A percentile compares a stretch with the other conserved stretches of the same genome.
Conservation (phyloP, 2,113 vertebrate genomes). For the Myiozetetes cayanensis region DNA sequence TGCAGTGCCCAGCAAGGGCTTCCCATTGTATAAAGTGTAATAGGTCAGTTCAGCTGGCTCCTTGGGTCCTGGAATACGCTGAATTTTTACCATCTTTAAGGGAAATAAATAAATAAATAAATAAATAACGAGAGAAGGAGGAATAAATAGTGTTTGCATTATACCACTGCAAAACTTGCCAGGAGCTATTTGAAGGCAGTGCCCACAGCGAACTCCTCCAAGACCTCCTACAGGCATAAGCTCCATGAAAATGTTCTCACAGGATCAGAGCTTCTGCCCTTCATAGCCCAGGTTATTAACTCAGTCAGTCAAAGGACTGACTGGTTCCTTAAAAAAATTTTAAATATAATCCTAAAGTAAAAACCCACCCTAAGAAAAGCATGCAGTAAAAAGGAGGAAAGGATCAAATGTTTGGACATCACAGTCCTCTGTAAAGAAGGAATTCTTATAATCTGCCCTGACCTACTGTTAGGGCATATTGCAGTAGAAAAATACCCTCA, state of each 20-base stretch:
- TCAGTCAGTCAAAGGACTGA: background rate
- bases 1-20: conserved; percentile 85
- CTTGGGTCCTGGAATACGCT: conserved; percentile 85
- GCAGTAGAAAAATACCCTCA: background rate
- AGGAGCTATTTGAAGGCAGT: background rate
- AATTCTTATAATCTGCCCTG: background rate
- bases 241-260: background rate
- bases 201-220: background rate
- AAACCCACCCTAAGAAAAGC: background rate
- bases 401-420: background rate
- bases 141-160: background rate
- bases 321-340: background rate
- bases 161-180: background rate
- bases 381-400: background rate
- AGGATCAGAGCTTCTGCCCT: background rate
- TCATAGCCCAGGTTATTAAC: background rate
- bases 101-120: background rate
- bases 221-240: background rate
- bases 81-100: conserved; percentile 93
- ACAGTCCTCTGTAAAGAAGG: background rate
- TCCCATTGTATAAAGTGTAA: conserved; percentile 87
- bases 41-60: conserved; percentile 94
- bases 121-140: background rate
- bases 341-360: background rate
- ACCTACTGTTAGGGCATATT: background rate